Base-by-base conservation (phyloP, 2,113 vertebrate genomes). In the Aythya baeri region DNA sequence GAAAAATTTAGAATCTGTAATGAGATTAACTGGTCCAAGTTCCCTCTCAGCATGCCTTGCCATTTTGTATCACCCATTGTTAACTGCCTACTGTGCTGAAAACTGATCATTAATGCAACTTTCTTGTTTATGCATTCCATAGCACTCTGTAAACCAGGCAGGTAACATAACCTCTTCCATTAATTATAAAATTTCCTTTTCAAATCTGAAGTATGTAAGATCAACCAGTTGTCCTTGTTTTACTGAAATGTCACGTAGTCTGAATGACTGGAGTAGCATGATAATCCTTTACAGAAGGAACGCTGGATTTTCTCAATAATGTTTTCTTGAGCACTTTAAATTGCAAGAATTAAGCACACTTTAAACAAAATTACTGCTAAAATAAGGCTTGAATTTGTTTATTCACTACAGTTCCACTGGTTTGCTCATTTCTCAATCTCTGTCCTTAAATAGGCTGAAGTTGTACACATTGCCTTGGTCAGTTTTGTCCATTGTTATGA, bases 71-170 rank as follows among this genome's bases (percentile, higher is more conserved):
- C 86, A 91, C 86, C 50, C 87, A 82, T 16, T 49, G 83, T 61
- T 94, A 87, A 86, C 70, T 54, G 38, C 81, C 94, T 58, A 68
- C 95, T 78, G 74, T 65, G 80, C 81, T 89, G 81, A 55, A 93
- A 93, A 85, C 77, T 31, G 46, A 83, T 86, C 89, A 85, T 82
- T 92, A 89, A 92, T 73, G 62, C 52, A 79, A 68, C 34, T 61
- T 90, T 49, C 49, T 94, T 91, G 68, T 81, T 96, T 91, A 92
- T 68, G 76, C 46, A 88, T 78, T 88, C 68, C 73, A 71, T 13
- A 65, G 77, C 41, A 78, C 70, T 81, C 70, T 9, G 54, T 92
- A 96, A 86, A 93, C 57, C 49, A 91, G 50, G 79, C n/a, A 83
- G 93, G 91, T 90, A 93, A 84, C 61, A 14, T 27, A 83, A 88